Percentiles rank a stretch among this genome's conserved stretches.
These are phyloP conservation scores for Todus mexicanus DNA, from an alignment of 2,797 vertebrate genomes.

Conservation along the genomic window DNA sequence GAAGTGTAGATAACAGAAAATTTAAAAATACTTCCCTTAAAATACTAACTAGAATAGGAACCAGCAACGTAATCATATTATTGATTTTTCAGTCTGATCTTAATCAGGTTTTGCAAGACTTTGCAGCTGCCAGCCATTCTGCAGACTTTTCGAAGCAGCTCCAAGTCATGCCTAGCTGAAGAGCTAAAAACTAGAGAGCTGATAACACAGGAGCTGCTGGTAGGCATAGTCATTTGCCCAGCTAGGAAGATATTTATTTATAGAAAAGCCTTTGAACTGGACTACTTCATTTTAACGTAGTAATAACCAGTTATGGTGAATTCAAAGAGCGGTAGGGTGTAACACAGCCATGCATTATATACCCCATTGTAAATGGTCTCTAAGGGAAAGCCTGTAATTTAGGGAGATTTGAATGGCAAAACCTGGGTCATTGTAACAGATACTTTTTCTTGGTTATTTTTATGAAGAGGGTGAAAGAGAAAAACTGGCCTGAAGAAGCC, in stretches of 20 bases:
- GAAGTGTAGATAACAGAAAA: neutral
- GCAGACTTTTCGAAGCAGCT: conserved; percentile 37
- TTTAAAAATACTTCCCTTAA: neutral
- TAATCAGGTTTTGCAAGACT: conserved; percentile 40
- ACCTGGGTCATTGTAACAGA: conserved; percentile 74
- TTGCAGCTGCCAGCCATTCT: conserved; percentile 25
- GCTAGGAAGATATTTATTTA: conserved; percentile 74
- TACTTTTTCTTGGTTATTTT: conserved; percentile 75
- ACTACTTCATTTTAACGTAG: conserved; percentile 70
- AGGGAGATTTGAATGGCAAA: conserved; percentile 70
- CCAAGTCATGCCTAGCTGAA: neutral
- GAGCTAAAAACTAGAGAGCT: conserved; percentile 36
- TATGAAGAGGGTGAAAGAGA: conserved; percentile 64
- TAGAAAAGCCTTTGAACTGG: conserved; percentile 72
- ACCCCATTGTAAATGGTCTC: conserved; percentile 70
- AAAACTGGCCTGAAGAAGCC: conserved; percentile 50
- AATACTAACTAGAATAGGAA: neutral
- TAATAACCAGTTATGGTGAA: conserved; percentile 75
- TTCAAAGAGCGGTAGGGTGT: conserved; percentile 71
- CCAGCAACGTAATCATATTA: neutral
- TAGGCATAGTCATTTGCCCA: conserved; percentile 50
- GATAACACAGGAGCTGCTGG: conserved; percentile 53
- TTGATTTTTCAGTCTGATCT: neutral
- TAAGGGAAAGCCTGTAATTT: conserved; percentile 77
- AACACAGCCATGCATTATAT: conserved; percentile 76